These are phyloP conservation scores for Hippoglossus hippoglossus DNA, from an alignment of 2,797 vertebrate species.

Conservation along the genomic window DNA sequence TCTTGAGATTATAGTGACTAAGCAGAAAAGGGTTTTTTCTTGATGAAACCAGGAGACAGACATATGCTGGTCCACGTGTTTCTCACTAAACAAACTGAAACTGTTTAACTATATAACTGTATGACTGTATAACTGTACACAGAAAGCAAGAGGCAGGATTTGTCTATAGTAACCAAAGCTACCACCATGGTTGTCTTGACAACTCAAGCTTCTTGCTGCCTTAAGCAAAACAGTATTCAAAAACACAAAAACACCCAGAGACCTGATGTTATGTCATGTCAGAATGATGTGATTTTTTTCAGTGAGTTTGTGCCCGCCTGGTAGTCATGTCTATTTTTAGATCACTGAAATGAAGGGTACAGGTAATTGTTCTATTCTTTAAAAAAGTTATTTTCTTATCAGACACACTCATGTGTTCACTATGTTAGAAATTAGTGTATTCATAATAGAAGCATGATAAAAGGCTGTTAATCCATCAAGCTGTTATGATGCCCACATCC, in stretches of 20 bases:
- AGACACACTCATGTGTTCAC: conserved; percentile 23
- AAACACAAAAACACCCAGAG: conserved; percentile 45
- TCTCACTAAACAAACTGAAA: conserved; percentile 5
- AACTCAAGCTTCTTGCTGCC: conserved; percentile 54
- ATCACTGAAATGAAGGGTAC: conserved; percentile 34
- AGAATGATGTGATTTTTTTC: conserved; percentile 30
- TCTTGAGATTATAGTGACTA: background rate
- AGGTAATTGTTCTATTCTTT: conserved; percentile 31
- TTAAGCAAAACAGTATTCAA: conserved; percentile 44
- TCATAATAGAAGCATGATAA: conserved; percentile 45
- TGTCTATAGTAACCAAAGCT: conserved; percentile 35
- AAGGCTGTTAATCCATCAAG: conserved; percentile 20
- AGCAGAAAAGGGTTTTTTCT: background rate
- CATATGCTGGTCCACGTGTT: background rate
- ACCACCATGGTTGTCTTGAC: conserved; percentile 68
- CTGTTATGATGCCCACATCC: background rate
- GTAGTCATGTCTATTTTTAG: conserved; percentile 60
- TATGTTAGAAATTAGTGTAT: conserved; percentile 41
- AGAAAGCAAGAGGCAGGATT: conserved; percentile 15
- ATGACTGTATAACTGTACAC: background rate
- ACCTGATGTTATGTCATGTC: conserved; percentile 45
- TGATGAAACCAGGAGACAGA: background rate
- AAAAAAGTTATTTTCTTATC: conserved; percentile 51
- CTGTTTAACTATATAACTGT: background rate
- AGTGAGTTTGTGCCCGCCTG: conserved; percentile 41